These are phyloP conservation scores for Habroteleia sp. DNA, from an alignment of 2,888 invertebrate species.

Conservation along the genomic window DNA sequence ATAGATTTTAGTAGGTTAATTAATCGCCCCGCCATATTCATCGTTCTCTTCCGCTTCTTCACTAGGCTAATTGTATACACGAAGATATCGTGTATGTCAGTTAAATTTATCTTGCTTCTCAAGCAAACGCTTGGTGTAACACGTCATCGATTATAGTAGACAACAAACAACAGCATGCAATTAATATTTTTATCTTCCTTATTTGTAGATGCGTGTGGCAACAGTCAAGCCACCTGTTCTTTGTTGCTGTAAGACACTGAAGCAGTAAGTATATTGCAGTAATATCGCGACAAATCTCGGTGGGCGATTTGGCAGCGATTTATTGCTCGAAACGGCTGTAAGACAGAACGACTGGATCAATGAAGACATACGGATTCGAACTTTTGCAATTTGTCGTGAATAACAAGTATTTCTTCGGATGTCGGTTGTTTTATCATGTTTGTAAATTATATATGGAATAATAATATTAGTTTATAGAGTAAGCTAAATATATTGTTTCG, in stretches of 20 bases:
- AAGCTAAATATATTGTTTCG: no score
- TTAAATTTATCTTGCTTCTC: slow-evolving; percentile 29
- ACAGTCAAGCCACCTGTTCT: slow-evolving; percentile 55
- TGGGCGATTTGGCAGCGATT: slow-evolving; percentile 57
- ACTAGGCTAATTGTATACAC: slow-evolving; percentile 30
- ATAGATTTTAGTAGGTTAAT: slow-evolving; percentile 6
- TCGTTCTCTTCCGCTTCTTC: slow-evolving; percentile 17
- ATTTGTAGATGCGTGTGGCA: slow-evolving; percentile 60
- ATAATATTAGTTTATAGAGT: no score
- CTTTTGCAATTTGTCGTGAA: slow-evolving; percentile 26
- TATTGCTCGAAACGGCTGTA: slow-evolving; percentile 19
- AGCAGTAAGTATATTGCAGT: slow-evolving; percentile 38
- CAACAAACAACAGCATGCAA: slow-evolving; percentile 42
- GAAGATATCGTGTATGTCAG: slow-evolving; percentile 32
- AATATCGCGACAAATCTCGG: slow-evolving; percentile 55
- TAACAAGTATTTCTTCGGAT: slow-evolving; percentile 13
- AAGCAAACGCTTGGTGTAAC: slow-evolving; percentile 22
- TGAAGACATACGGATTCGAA: slow-evolving; percentile 31
- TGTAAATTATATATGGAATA: slow-evolving; percentile 10
- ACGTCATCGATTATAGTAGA: slow-evolving; percentile 54
- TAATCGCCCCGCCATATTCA: slow-evolving; percentile 23
- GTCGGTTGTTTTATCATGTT: slow-evolving; percentile 4
- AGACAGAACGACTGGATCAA: slow-evolving; percentile 22
- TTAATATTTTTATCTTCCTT: slow-evolving; percentile 59
- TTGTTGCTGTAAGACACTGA: slow-evolving; percentile 52